Evolutionary conservation across 2,113 vertebrate species (phyloP), one percentile per base, ranked within the genome.

Genomic region (Engystomops pustulosus): DNA sequence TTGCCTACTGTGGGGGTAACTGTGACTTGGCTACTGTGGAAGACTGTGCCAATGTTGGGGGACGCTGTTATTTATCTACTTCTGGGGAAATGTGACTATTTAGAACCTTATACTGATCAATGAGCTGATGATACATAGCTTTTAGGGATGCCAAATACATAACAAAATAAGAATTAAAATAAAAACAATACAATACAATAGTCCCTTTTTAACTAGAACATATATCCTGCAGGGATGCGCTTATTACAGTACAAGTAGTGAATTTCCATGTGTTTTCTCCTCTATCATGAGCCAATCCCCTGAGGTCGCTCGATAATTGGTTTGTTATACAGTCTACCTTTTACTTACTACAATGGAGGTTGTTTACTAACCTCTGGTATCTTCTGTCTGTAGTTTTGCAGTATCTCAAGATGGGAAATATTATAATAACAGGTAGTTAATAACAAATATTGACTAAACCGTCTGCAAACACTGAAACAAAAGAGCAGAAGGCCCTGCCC

Each of bases 371-470:
- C 58, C 6, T 30, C 25, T 60, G 27, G 5, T 25, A 10, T 7
- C 20, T 58, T 23, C 8, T 27, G 23, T 60, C 4, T 60, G 23
- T 25, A 10, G 55, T 10, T 25, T 60, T 25, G 23, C 58, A 62
- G 25, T 17, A 62, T 30, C 58, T 30, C 58, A 62, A 27, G 12
- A 62, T 62, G 58, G 25, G 11, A 11, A 30, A 62, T 60, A 60
- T 27, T 25, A 60, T 27, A 27, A 62, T 60, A 60, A 62, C 25
- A 62, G 18, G 8, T 0, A 15, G 58, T 30, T 27, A 12, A 10
- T 62, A 62, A 15, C 58, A 62, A 62, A 62, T 62, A 62, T 62
- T 62, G 25, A 62, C 27, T 30, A 62, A 62, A 62, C 12, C 11
- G 17, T 62, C 3, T 27, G 58, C 58, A 62, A 62, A 62, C 27